Evolutionary conservation across 2,888 invertebrate genomes (phyloP).

Genomic region (Pecten maximus): DNA sequence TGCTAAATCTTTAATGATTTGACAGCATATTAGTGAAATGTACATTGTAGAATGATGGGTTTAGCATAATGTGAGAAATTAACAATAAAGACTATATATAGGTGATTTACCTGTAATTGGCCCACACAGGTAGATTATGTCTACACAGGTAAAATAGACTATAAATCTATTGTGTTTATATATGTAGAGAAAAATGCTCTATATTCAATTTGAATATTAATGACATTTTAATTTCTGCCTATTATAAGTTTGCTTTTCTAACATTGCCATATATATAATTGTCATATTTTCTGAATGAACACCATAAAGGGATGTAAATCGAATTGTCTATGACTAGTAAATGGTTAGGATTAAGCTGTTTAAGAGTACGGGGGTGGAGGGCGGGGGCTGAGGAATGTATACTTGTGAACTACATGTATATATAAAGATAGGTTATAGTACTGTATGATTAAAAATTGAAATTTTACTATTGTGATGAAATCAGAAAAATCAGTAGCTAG

Average conservation of each 20-base stretch:
- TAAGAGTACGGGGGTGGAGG: too few species aligned
- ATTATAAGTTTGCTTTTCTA: background rate
- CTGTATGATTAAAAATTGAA: too few species aligned
- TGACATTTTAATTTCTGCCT: background rate
- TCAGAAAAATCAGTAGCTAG: too few species aligned
- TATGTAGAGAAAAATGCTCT: background rate
- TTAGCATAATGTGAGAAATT: background rate
- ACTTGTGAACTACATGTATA: too few species aligned
- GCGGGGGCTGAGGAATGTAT: too few species aligned
- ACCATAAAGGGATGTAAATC: background rate
- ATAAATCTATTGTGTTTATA: background rate
- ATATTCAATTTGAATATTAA: background rate
- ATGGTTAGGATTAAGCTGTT: too few species aligned
- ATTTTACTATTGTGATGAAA: too few species aligned
- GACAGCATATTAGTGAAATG: background rate
- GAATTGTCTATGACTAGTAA: too few species aligned
- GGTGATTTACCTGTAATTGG: background rate
- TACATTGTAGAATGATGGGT: background rate
- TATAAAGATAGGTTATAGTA: too few species aligned
- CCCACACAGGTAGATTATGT: background rate
- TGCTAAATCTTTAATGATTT: background rate
- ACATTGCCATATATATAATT: too few species aligned
- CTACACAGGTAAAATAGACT: background rate
- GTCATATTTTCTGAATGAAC: slow-evolving; percentile 12
- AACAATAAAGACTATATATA: background rate